Evolutionary conservation across 2,113 vertebrate genomes (phyloP).

Genomic region (Sialia sialis): DNA sequence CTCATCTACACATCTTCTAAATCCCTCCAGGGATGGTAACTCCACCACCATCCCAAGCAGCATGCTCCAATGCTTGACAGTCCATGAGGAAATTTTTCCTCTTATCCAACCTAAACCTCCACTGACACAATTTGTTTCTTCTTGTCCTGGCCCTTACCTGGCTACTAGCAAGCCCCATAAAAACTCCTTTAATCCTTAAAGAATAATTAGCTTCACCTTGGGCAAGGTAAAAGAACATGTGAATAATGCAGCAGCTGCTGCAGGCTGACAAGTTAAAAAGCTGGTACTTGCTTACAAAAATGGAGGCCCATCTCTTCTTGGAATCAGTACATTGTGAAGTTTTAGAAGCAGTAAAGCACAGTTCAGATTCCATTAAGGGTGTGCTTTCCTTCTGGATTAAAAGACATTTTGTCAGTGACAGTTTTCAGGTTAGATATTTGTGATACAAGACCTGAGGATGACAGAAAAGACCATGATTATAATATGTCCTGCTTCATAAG

Average conservation of each 20-base stretch:
- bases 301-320: neutral
- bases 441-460: neutral
- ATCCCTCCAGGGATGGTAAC: neutral
- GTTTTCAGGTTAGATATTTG: neutral
- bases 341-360: neutral
- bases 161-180: neutral
- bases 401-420: neutral
- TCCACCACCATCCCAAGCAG: neutral
- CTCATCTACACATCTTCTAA: neutral
- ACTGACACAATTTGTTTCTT: neutral
- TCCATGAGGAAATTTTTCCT: neutral
- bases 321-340: neutral
- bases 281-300: neutral
- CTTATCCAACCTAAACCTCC: neutral
- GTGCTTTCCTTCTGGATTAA: neutral
- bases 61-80: neutral
- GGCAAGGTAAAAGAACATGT: neutral
- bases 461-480: neutral
- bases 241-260: neutral
- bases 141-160: neutral
- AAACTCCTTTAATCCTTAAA: neutral
- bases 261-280: neutral
- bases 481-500: neutral
- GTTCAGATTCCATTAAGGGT: neutral
- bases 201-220: neutral